Conservation (phyloP, 2,113 vertebrate genomes). For the Oncorhynchus masou region DNA sequence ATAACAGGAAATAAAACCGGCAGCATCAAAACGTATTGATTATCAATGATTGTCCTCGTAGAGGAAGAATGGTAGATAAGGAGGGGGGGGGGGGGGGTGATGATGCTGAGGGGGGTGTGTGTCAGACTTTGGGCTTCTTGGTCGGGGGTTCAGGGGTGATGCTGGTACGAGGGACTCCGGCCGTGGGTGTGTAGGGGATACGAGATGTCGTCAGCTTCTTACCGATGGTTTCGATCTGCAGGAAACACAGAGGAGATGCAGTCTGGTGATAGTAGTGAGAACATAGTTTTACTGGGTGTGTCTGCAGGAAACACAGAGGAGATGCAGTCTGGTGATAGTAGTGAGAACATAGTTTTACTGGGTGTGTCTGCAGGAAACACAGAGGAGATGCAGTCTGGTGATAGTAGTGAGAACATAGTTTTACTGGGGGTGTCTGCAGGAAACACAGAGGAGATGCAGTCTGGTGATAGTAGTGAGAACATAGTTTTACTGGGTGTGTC, state of each 20-base stretch:
- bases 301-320: slow-evolving; percentile 64
- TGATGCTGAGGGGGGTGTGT: background rate
- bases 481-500: slow-evolving; percentile 49
- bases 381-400: background rate
- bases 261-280: too few relatives aligned
- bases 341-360: too few relatives aligned
- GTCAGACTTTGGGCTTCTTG: slow-evolving; percentile 88
- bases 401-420: too few relatives aligned
- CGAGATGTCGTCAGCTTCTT: slow-evolving; percentile 88
- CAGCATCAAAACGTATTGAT: too few relatives aligned
- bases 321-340: too few relatives aligned
- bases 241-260: background rate
- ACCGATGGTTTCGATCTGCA: slow-evolving; percentile 95
- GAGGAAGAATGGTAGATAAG: background rate
- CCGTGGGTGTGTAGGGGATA: slow-evolving; percentile 88
- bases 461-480: too few relatives aligned
- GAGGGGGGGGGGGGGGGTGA: background rate
- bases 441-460: background rate
- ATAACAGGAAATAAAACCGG: too few relatives aligned
- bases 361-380: slow-evolving; percentile 65
- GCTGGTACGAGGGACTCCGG: slow-evolving; percentile 74
- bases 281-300: too few relatives aligned
- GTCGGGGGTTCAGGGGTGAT: slow-evolving; percentile 81
- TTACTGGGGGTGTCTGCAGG: slow-evolving; percentile 65
- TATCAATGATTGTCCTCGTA: background rate